Base-by-base conservation (phyloP, 1,140 invertebrate species). In the Drosophila ironensis region DNA sequence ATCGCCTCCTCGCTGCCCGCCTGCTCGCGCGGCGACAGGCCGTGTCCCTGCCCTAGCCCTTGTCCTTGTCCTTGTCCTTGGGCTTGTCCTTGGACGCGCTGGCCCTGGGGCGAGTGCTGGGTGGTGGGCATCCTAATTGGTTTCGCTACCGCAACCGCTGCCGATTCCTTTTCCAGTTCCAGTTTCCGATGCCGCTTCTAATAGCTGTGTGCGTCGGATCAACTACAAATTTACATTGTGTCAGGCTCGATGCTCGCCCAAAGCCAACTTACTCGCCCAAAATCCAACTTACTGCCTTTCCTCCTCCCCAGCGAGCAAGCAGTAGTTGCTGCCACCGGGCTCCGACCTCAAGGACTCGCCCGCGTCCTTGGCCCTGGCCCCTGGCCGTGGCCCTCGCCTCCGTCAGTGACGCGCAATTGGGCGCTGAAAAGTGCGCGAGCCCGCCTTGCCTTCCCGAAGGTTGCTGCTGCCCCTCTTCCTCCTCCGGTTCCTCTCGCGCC, bases 51-150 rank as follows among this genome's bases (percentile, higher is more conserved):
- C n/a, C n/a, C n/a, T n/a, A n/a, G n/a, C n/a, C n/a, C n/a, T n/a
- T n/a, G n/a, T n/a, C 40, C 40, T 28, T 59, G 53, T 16, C 45
- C 46, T 4, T 42, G 48, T 9, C 16, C 40, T 22, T 52, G 51
- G 12, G 7, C 11, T 7, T 12, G 41, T 40, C 17, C 19, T 14
- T 11, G 44, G 12, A 9, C n/a, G 8, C 14, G 30, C 24, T 51
- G 40, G 35, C 47, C 54, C 53, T 72, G 56, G n/a, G 69, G 48
- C 40, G 64, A 59, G 19, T 66, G 68, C 52, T 74, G 75, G 12
- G 64, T 73, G 38, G 70, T 80, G 33, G 75, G 75, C 75, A 80
- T 80, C 19, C 56, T 77, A n/a, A n/a, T n/a, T n/a, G n/a, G n/a
- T 28, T 22, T 4, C 4, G 30, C 45, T 14, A n/a, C 8, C 22